Evolutionary conservation across 2,888 invertebrate genomes (phyloP), one percentile per base, ranked within the genome.

Genomic region (Sarcophaga subvicina): DNA sequence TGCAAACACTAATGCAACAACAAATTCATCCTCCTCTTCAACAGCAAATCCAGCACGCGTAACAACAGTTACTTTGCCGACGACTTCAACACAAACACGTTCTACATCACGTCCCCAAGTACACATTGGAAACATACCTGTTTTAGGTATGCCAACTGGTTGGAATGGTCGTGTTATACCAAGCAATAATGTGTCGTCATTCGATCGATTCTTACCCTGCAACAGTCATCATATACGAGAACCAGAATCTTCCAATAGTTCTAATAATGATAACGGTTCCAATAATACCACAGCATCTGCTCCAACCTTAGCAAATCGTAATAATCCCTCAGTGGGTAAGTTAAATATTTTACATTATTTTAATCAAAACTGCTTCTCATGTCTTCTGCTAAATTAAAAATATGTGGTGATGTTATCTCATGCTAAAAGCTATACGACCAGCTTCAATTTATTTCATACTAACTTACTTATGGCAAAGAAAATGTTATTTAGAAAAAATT

Each of bases 101-200:
- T 95, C 96, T 76, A 96, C 96, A 20, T 93, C 95, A 8, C 94
- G 96, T 45, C 96, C 96, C 0, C 96, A 96, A 90, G 95, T 96
- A 12, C 96, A 96, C 90, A 94, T 96, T 70, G 95, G 95, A 17
- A 94, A 95, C 83, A 94, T 95, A 17, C 94, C 95, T 89, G 94
- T 95, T 88, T 45, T 87, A 76, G 84, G 87, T 64, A 82, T 87
- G 84, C 95, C 95, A 14, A 69, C 78, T 88, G 94, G 91, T 67
- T 93, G 93, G 92, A 91, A 91, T 87, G 91, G 93, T 54, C 91
- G 94, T 69, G 92, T 93, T 60, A 91, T 93, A 70, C 93, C 94
- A 54, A 91, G 91, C 3, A 93, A 93, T 89, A 92, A 91, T 88
- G 88, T 92, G 75, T 92, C 93, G 11, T 92, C 93, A 11, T 94